A percentile compares a stretch with the other conserved stretches of the same genome.
Conservation (phyloP, 2,113 vertebrate genomes). For the Rallus limicola region DNA sequence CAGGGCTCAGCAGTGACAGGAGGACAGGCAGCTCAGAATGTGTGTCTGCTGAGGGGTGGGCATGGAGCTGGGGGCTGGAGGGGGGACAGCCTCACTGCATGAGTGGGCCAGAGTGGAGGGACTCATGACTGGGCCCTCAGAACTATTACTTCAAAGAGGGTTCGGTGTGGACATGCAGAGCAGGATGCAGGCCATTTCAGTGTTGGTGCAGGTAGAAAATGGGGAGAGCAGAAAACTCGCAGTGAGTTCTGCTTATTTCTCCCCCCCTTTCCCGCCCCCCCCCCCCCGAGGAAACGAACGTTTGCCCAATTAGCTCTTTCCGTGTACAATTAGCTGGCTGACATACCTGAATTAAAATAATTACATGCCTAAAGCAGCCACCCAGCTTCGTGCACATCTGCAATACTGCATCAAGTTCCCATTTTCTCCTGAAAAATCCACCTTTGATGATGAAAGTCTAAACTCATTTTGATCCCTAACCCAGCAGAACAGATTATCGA, state of each 20-base stretch:
- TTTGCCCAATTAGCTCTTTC: slow-evolving; percentile 48
- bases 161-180: not conserved
- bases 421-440: not conserved
- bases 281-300: not conserved
- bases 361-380: slow-evolving; percentile 19
- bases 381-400: not conserved
- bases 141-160: not conserved
- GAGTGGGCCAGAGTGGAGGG: not conserved
- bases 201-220: not conserved
- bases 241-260: not conserved
- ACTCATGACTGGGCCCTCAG: not conserved
- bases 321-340: slow-evolving; percentile 26
- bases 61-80: not conserved
- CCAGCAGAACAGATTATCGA: not conserved
- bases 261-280: not conserved
- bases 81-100: too few relatives aligned
- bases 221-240: not conserved
- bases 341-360: slow-evolving; percentile 26
- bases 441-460: not conserved
- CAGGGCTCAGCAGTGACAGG: not conserved
- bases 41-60: accelerated
- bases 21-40: not conserved
- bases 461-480: not conserved
- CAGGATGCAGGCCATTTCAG: not conserved
- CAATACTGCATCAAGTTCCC: not conserved